A percentile compares a stretch with the other conserved stretches of the same genome.
These are phyloP conservation scores for Arctocebus calabarensis DNA, from an alignment of 2,797 vertebrate genomes.

Conservation along the genomic window DNA sequence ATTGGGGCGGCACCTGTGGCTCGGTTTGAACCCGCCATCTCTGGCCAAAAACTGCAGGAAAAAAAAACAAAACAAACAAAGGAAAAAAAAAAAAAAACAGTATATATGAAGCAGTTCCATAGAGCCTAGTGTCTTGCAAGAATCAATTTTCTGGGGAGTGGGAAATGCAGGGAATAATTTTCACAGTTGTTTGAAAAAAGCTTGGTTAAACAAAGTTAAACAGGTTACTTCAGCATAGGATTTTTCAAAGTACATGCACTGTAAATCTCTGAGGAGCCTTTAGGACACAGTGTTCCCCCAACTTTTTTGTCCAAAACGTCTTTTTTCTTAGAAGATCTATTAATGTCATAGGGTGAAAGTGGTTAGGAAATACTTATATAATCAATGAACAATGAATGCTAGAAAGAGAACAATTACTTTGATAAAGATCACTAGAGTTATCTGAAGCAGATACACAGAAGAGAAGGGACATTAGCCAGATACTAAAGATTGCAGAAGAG, in stretches of 20 bases:
- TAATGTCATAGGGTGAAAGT: conserved; percentile 3
- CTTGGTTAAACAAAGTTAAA: conserved; percentile 35
- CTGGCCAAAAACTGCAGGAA: no score
- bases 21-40: no score
- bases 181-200: conserved; percentile 24
- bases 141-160: background rate
- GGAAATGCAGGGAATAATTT: background rate
- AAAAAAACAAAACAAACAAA: no score
- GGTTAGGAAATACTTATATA: background rate
- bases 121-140: background rate
- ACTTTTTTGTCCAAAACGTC: conserved; percentile 45
- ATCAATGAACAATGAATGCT: conserved; percentile 11
- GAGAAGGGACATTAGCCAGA: background rate
- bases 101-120: background rate
- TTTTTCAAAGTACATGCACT: background rate
- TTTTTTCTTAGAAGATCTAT: conserved; percentile 32
- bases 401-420: conserved; percentile 47
- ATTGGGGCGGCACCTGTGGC: background rate
- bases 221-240: background rate
- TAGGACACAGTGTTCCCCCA: conserved; percentile 24
- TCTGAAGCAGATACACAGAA: conserved; percentile 24
- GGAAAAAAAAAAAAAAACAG: no score
- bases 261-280: conserved; percentile 20
- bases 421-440: conserved; percentile 35
- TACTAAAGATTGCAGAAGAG: conserved; percentile 23